Conservation (phyloP, 1,140 invertebrate species). For the Nymphalis io region DNA sequence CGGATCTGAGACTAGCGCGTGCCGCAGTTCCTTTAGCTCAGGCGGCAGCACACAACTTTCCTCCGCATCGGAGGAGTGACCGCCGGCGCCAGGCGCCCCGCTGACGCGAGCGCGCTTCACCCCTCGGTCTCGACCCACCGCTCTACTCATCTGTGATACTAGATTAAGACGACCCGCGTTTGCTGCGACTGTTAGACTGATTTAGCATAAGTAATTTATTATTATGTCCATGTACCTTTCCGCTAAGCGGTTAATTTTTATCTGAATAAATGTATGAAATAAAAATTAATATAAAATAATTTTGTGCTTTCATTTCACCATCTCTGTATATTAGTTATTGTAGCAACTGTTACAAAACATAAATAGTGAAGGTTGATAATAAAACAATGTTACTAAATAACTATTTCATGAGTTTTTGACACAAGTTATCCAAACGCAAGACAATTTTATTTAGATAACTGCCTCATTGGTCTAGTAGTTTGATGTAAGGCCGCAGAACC, state of each 20-base stretch:
- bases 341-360: constrained; percentile 35
- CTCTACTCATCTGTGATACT: constrained; percentile 79
- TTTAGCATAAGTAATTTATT: constrained; percentile 79
- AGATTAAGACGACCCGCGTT: constrained; percentile 71
- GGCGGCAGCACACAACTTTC: constrained; percentile 75
- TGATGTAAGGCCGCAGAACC: too few relatives aligned
- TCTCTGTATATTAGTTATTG: background rate
- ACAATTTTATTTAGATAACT: background rate
- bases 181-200: constrained; percentile 77
- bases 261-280: constrained; percentile 68
- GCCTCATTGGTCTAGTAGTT: too few relatives aligned
- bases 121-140: constrained; percentile 72
- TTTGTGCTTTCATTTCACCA: constrained; percentile 49
- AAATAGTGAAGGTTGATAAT: background rate
- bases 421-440: constrained; percentile 3
- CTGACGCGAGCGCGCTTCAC: constrained; percentile 55
- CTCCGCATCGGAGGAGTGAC: constrained; percentile 75
- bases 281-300: constrained; percentile 64
- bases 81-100: constrained; percentile 45
- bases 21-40: constrained; percentile 73
- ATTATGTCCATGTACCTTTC: constrained; percentile 77
- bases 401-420: background rate
- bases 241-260: constrained; percentile 76
- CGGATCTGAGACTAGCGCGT: constrained; percentile 52
- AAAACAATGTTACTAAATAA: background rate